Base-by-base conservation (phyloP, 2,113 vertebrate species). In the Myotis brandtii region DNA sequence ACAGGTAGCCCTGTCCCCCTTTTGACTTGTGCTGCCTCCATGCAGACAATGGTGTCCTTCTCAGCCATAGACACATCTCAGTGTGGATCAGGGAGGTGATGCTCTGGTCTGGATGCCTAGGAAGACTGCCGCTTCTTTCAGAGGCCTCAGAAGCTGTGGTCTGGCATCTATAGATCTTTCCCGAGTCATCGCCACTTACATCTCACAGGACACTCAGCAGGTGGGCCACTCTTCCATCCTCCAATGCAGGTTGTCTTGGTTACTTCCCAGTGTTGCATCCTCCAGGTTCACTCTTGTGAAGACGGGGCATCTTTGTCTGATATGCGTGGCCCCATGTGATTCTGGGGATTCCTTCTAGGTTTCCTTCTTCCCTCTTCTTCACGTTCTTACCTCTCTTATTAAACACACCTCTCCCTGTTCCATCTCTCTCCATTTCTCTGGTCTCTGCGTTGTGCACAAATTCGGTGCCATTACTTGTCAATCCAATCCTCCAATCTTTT, bases 281-380 rank as follows among this genome's bases (percentile, higher is more conserved):
- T 84, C 14, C 12, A 52, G 40, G 54, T 73, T 50, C 67, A 54
- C 23, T 52, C 72, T 43, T 37, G 7, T 14, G 48, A 77, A 80
- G 52, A 75, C 0, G 1, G 32, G 73, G 34, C 76, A 4, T 17
- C 67, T 95, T 52, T 72, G 13, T 40, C 50, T 46, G 20, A 75
- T 18, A 25, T 5, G 3, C 0, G 0, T 11, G 37, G n/a, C 59
- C 2, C 14, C 5, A 0, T 0, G 5, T 4, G 14, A 25, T 66
- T 76, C 37, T 32, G 37, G 69, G 12, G 17, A 9, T 81, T 56
- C 48, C 5, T 11, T 56, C 2, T 8, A 27, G 27, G 23, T n/a
- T 56, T 91, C 30, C 6, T 85, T 27, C 27, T 89, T 17, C 40
- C 2, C 10, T 89, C 40, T 77, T 25, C 23, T 66, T 48, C 9